Evolutionary conservation across 2,888 invertebrate species (phyloP), one percentile per base, ranked within the genome.

Genomic region (Clusia tigrina): DNA sequence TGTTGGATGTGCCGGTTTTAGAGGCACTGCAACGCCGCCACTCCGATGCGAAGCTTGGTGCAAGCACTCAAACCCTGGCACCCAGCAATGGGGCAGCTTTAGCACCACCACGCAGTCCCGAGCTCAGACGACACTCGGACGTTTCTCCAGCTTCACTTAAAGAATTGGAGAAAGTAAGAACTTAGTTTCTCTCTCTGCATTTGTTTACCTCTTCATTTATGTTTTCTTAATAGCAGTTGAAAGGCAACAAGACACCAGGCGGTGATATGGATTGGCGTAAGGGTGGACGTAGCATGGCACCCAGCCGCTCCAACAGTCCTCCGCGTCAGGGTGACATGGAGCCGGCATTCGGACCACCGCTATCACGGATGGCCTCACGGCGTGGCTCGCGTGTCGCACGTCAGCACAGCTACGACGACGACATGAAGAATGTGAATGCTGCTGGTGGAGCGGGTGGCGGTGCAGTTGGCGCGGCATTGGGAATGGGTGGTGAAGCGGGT

Each of bases 111-210:
- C 87, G 93, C 64, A 93, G 92, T 66, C 93, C 93, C 0, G 94
- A 94, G 78, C 84, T 93, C 9, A 86, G 94, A 20, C 85, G 94
- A 38, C 94, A 94, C 79, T 94, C 93, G 1, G 94, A 94, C 78
- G 94, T 94, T 1, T 94, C 94, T 12, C 93, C 94, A 15, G 93
- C 93, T 2, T 93, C 93, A 42, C 85, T 94, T 54, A 94, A 94
- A 79, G 94, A 94, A 81, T 86, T 94, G n/a, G 94, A 94, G 85
- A 92, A 93, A 88, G 93, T 93, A 87, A 85, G 74, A 38, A 48
- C 6, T 5, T 2, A 48, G n/a, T n/a, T 48, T 48, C 20, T 42
- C 20, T 63, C 69, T 46, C 20, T 37, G 6, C 2, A 22, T n/a
- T 37, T 26, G 17, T 15, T 12, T 26, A 6, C 24, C 23, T 20